Percentiles rank a stretch among this genome's conserved stretches.
Conservation (phyloP, 1,140 invertebrate genomes). For the Pinna nobilis region DNA sequence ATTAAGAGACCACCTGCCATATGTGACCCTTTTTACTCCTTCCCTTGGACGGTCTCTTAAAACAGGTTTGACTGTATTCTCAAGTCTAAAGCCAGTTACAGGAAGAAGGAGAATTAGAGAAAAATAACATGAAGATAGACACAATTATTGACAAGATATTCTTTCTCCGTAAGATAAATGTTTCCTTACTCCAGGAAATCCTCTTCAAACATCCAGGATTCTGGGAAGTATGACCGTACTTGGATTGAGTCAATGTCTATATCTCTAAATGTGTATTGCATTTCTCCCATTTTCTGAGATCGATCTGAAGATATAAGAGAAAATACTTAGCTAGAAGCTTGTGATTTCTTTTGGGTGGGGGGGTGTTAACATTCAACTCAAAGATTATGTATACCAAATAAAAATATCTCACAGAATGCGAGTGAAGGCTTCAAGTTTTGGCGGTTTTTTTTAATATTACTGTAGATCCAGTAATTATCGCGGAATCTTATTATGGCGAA, state of each 20-base stretch:
- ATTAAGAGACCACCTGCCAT: too few relatives aligned
- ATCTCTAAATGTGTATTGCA: slow-evolving; percentile 35
- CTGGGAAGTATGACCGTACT: slow-evolving; percentile 65
- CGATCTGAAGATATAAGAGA: neutral
- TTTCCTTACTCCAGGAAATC: slow-evolving; percentile 53
- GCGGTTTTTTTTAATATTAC: too few relatives aligned
- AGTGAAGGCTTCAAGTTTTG: too few relatives aligned
- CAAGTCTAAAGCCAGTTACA: neutral
- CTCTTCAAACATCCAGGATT: slow-evolving; percentile 72
- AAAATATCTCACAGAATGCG: too few relatives aligned
- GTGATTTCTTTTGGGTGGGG: neutral
- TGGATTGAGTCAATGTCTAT: slow-evolving; percentile 28
- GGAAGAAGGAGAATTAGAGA: slow-evolving; percentile 1
- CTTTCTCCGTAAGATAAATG: neutral
- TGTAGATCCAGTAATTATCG: too few relatives aligned
- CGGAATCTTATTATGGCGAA: too few relatives aligned
- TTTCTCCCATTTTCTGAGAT: neutral
- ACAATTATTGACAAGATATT: neutral
- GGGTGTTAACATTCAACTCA: neutral
- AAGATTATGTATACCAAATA: neutral
- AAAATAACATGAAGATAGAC: neutral
- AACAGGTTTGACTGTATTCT: too few relatives aligned
- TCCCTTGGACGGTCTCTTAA: too few relatives aligned
- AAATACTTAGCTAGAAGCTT: too few relatives aligned
- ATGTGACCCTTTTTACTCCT: too few relatives aligned